Evolutionary conservation across 2,888 invertebrate genomes (phyloP).

Genomic region (Blera fallax): DNA sequence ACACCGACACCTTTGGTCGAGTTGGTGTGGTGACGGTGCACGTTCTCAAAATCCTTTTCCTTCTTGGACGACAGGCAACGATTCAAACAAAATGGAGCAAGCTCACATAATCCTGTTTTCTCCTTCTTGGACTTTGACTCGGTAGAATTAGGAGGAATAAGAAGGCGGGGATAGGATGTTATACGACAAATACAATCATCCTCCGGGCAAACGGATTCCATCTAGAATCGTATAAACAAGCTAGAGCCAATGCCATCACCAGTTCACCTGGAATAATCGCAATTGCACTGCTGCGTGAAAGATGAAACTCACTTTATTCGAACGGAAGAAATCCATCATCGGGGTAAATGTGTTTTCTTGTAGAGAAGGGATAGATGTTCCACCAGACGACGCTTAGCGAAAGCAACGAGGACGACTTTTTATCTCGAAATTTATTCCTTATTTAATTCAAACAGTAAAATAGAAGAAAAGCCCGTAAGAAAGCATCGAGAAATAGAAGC

Average conservation of each 20-base stretch:
- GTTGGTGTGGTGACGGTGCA: background rate
- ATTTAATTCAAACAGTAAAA: constrained; percentile 41
- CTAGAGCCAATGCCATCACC: constrained; percentile 17
- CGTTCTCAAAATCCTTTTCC: background rate
- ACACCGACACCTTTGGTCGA: background rate
- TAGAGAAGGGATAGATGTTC: background rate
- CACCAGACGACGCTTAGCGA: constrained; percentile 5
- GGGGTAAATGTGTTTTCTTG: constrained; percentile 40
- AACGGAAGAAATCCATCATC: constrained; percentile 67
- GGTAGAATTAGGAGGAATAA: background rate
- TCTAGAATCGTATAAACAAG: background rate
- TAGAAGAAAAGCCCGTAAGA: constrained; percentile 32
- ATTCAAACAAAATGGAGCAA: constrained; percentile 9
- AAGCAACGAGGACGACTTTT: constrained; percentile 30
- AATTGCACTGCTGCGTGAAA: constrained; percentile 62
- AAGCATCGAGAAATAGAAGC: constrained; percentile 37
- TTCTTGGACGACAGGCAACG: background rate
- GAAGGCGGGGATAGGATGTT: background rate
- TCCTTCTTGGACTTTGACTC: constrained; percentile 5
- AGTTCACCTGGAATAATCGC: constrained; percentile 55
- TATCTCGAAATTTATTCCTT: constrained; percentile 42
- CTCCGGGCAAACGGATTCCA: constrained; percentile 30
- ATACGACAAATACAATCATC: constrained; percentile 46
- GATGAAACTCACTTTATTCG: constrained; percentile 59
- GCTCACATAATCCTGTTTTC: constrained; percentile 49